phyloP scores from a whole-genome alignment of 2,888 invertebrate genomes.

The Ischnus inquisitorius region DNA sequence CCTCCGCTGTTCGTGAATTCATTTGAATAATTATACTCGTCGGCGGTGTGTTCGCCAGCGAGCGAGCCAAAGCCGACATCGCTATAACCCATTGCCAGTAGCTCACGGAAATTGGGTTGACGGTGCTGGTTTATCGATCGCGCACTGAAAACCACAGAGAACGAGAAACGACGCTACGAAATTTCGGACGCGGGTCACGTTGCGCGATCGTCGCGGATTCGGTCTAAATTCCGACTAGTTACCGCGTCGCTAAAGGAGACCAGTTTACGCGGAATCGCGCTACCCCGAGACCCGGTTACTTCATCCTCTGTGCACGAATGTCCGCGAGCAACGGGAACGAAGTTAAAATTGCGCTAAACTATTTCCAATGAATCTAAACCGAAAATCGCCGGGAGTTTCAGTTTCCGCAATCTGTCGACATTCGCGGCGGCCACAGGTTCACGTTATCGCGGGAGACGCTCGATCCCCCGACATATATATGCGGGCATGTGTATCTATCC shows the following conservation, averaged over 20 bases:
- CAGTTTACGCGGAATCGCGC: neutral
- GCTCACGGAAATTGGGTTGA: conserved; percentile 62
- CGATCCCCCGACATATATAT: conserved; percentile 10
- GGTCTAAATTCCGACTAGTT: conserved; percentile 53
- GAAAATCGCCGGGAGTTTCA: neutral
- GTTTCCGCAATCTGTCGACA: conserved; percentile 38
- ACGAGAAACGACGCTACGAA: conserved; percentile 8
- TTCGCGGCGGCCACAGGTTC: conserved; percentile 16
- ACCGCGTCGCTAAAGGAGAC: neutral
- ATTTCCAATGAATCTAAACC: conserved; percentile 11
- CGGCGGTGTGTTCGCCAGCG: conserved; percentile 50
- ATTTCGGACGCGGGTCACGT: conserved; percentile 53
- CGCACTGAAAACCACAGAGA: conserved; percentile 28
- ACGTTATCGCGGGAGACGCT: conserved; percentile 43
- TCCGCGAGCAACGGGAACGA: neutral
- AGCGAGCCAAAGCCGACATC: conserved; percentile 43
- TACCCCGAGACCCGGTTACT: neutral
- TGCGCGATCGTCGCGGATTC: conserved; percentile 43
- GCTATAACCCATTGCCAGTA: conserved; percentile 18
- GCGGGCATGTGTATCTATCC: conserved; percentile 28
- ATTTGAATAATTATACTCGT: conserved; percentile 64
- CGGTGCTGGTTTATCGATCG: conserved; percentile 64
- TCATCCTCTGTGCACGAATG: neutral
- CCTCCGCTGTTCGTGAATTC: conserved; percentile 45
- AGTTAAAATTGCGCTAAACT: neutral